Conservation (phyloP, 2,113 vertebrate genomes). For the Tricholaema leucomelas region DNA sequence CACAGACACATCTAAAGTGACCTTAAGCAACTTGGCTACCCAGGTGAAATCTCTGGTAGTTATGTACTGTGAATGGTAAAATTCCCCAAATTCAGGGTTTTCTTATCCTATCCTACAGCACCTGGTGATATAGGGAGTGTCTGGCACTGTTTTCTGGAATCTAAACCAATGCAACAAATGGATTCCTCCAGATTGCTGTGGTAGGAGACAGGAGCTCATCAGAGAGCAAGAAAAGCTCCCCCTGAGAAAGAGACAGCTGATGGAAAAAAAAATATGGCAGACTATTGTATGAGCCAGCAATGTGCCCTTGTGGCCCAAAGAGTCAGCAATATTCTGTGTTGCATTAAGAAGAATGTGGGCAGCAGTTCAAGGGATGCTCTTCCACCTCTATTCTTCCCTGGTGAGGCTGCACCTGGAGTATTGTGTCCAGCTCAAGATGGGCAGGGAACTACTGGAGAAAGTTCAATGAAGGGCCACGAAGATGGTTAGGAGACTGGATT, state of each 20-base stretch:
- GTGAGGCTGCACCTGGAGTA: no score
- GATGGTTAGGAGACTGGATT: no score
- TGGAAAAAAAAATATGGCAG: not conserved
- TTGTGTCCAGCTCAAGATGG: no score
- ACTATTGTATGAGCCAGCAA: not conserved
- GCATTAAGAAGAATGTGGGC: no score
- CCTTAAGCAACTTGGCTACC: not conserved
- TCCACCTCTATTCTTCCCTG: no score
- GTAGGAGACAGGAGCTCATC: not conserved
- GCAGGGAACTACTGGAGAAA: no score
- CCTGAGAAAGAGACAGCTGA: not conserved
- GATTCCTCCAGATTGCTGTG: no score
- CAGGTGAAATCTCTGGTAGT: not conserved
- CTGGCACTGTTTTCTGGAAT: not conserved
- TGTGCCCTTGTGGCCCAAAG: no score
- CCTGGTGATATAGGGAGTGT: not conserved
- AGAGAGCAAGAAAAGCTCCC: not conserved
- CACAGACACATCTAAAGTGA: not conserved
- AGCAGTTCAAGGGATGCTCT: no score
- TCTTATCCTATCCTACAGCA: not conserved
- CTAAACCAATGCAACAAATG: not conserved
- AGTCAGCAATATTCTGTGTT: no score
- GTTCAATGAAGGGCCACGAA: no score
- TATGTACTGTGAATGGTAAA: rapidly evolving
- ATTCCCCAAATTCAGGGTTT: not conserved